Conservation (phyloP, 2,113 vertebrate genomes). For the Tragulus kanchil region DNA sequence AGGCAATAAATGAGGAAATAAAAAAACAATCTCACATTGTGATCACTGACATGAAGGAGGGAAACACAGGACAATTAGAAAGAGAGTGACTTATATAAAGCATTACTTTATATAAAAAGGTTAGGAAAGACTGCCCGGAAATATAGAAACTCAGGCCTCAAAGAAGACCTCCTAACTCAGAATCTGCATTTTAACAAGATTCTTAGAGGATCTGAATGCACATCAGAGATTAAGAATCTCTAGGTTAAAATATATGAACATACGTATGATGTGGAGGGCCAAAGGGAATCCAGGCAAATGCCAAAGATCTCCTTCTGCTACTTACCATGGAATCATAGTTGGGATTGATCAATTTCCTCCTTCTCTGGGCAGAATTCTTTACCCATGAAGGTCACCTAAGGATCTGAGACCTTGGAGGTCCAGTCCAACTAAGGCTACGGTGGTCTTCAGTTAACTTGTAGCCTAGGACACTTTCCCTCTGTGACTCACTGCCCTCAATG, state of each 20-base stretch:
- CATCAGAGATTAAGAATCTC: background rate
- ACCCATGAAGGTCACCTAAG: background rate
- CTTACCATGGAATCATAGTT: background rate
- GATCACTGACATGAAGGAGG: background rate
- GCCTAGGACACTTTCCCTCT: background rate
- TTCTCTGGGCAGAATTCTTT: background rate
- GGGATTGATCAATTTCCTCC: background rate
- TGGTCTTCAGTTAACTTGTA: background rate
- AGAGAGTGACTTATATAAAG: background rate
- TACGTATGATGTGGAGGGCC: background rate
- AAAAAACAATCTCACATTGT: background rate
- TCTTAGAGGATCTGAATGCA: too few species aligned
- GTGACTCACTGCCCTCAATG: background rate
- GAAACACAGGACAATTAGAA: background rate
- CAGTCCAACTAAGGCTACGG: too few species aligned
- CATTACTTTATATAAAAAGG: background rate
- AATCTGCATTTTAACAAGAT: slow-evolving; percentile 19
- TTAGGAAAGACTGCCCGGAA: background rate
- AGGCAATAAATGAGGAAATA: background rate
- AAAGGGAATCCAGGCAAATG: background rate
- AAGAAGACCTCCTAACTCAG: background rate
- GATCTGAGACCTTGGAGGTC: background rate
- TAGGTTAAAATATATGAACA: background rate
- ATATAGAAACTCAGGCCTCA: background rate
- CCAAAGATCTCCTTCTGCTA: background rate